Evolutionary conservation across 1,140 invertebrate species (phyloP), one percentile per base, ranked within the genome.

Genomic region (Paramacrobiotus metropolitanus): DNA sequence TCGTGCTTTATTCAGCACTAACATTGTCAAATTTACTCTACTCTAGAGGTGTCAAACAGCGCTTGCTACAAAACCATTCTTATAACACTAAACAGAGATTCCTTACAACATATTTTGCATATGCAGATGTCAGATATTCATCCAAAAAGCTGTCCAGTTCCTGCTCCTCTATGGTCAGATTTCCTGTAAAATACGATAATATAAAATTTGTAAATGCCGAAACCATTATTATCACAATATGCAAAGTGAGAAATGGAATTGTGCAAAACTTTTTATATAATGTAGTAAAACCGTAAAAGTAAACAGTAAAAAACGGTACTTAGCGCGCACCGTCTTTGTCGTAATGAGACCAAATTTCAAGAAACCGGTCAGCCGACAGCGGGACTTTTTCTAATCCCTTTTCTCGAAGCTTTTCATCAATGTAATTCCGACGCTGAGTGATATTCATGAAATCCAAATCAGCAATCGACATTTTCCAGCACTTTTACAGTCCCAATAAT

Each of bases 131-230:
- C 15, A 55, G 48, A 24, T 55, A 55, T 55, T 55, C 48, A 28
- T 55, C 28, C 48, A 55, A 28, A 28, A 55, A 55, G 48, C 28
- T 24, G 48, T 55, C 48, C 15, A 55, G 15, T 28, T 55, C 48
- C 24, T 55, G 48, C 24, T 55, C 48, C 48, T 55, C 48, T 15
- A 55, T 55, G 4, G 48, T 55, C 48, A 55, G 28, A 28, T 55
- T 55, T 9, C 48, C 48, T 55, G 24, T 20, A 55, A 15, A n/a
- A n/a, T n/a, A n/a, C n/a, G n/a, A n/a, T n/a, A n/a, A n/a, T n/a
- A n/a, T n/a, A n/a, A n/a, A n/a, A n/a, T n/a, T n/a, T n/a, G n/a
- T n/a, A n/a, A n/a, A n/a, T n/a, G n/a, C n/a, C n/a, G n/a, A n/a
- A n/a, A n/a, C n/a, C n/a, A n/a, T n/a, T n/a, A n/a, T n/a, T 40